A percentile compares a stretch with the other conserved stretches of the same genome.
Conservation (phyloP, 2,888 invertebrate genomes). For the Lapara coniferarum region DNA sequence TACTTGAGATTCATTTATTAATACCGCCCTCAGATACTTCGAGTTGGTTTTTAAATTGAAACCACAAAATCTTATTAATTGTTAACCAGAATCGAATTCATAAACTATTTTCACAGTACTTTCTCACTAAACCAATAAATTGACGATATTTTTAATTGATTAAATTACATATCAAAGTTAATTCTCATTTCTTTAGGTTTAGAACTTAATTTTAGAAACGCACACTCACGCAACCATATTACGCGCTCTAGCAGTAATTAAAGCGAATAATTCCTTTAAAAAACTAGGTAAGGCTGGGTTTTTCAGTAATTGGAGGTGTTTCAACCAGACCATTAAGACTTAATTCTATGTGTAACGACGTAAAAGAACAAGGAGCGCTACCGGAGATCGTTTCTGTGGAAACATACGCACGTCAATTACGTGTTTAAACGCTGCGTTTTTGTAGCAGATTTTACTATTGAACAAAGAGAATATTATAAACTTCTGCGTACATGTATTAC, state of each 20-base stretch:
- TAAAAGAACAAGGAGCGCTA: constrained; percentile 46
- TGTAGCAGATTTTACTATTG: background rate
- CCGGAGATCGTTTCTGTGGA: constrained; percentile 17
- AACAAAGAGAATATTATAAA: too few species aligned
- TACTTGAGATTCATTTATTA: too few species aligned
- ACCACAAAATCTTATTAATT: too few species aligned
- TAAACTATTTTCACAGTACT: too few species aligned
- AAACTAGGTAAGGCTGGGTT: constrained; percentile 25
- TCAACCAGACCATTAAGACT: constrained; percentile 52
- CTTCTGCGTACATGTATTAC: too few species aligned
- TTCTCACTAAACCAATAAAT: too few species aligned
- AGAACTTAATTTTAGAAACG: background rate
- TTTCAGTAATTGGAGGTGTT: constrained; percentile 50
- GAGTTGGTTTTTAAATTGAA: too few species aligned
- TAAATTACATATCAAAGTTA: background rate
- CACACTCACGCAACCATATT: background rate
- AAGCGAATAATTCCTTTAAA: constrained; percentile 9
- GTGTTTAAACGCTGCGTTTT: background rate
- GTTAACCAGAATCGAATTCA: too few species aligned
- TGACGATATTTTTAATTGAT: too few species aligned
- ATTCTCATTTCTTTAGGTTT: background rate
- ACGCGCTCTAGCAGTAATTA: constrained; percentile 1
- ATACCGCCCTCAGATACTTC: too few species aligned
- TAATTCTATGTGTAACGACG: constrained; percentile 55
- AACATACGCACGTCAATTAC: constrained; percentile 37